Conservation (phyloP, 1,140 invertebrate species). For the Pseudomyrmex concolor region DNA sequence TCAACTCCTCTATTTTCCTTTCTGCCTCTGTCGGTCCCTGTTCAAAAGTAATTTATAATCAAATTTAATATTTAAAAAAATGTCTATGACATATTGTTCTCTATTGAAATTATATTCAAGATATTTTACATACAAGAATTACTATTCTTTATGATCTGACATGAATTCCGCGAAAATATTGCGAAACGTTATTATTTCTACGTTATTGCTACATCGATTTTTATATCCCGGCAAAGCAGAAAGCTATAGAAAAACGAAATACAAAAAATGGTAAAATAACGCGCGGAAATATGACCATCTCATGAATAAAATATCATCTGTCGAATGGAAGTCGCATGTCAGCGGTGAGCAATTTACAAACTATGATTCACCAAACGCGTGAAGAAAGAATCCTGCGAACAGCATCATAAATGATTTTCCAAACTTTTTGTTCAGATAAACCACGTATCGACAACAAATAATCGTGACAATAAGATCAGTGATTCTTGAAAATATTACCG, state of each 20-base stretch:
- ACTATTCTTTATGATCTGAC: background rate
- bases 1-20: conserved; percentile 95
- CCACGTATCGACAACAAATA: too few species aligned
- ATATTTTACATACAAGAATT: too few species aligned
- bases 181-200: conserved; percentile 6
- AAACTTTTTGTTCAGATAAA: background rate
- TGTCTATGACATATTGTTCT: background rate
- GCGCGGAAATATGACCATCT: background rate
- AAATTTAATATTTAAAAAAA: too few species aligned
- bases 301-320: conserved; percentile 62
- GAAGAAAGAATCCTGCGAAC: conserved; percentile 62
- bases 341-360: conserved; percentile 53
- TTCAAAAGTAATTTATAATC: conserved; percentile 60
- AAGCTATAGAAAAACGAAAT: background rate
- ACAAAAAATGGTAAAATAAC: conserved; percentile 26
- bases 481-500: too few species aligned
- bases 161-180: background rate
- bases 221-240: background rate
- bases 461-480: too few species aligned
- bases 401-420: conserved; percentile 26
- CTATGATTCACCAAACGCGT: conserved; percentile 62
- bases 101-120: background rate
- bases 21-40: conserved; percentile 95
- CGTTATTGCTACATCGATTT: conserved; percentile 3
- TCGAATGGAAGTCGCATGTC: conserved; percentile 35